Conservation (phyloP, 2,797 vertebrate genomes). For the Acipenser ruthenus region DNA sequence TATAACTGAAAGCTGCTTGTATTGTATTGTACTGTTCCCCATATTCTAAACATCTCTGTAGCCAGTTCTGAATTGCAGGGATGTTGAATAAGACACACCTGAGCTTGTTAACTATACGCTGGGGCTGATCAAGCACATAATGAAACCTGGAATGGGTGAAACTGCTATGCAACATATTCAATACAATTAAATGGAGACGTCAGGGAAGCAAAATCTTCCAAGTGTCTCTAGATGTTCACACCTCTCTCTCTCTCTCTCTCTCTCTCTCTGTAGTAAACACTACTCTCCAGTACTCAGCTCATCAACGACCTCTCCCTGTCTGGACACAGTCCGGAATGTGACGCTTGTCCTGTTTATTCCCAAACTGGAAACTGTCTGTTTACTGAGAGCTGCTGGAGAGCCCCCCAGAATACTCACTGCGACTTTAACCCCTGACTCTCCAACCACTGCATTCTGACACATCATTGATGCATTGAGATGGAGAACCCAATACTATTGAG, state of each 20-base stretch:
- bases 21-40: too few species aligned
- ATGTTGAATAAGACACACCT: background rate
- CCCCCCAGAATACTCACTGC: too few species aligned
- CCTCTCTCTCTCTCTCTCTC: background rate
- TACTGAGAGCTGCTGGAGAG: background rate
- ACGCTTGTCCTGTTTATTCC: background rate
- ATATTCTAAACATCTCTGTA: too few species aligned
- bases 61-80: background rate
- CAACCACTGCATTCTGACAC: too few species aligned
- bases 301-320: background rate
- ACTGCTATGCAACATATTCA: background rate
- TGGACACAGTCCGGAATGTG: background rate
- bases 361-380: constrained; percentile 1
- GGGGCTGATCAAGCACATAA: background rate
- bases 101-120: background rate
- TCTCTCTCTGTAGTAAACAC: background rate
- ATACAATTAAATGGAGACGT: background rate
- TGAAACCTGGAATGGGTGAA: background rate
- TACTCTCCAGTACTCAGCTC: background rate
- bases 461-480: too few species aligned
- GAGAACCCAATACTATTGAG: too few species aligned
- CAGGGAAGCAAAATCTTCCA: background rate
- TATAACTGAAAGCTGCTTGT: too few species aligned
- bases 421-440: too few species aligned
- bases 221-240: background rate